These are phyloP conservation scores for Lucinisca nassula DNA, from an alignment of 2,888 invertebrate genomes.

Conservation along the genomic window DNA sequence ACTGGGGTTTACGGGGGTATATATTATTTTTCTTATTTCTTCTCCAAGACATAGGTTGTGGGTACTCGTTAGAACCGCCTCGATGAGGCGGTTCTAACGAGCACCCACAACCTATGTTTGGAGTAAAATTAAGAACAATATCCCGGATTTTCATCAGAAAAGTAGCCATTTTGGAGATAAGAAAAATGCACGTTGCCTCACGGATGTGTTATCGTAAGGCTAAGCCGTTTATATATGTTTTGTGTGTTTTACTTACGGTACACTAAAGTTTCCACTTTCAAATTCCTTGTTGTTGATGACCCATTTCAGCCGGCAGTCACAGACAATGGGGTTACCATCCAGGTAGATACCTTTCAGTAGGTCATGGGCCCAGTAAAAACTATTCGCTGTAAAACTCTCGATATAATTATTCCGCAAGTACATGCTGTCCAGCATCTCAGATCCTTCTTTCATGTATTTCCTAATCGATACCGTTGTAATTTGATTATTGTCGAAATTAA, in stretches of 20 bases:
- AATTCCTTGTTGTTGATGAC: background rate
- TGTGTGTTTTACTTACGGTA: conserved; percentile 1
- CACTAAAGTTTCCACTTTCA: background rate
- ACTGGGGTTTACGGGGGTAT: too few species aligned
- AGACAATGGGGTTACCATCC: background rate
- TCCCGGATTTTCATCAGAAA: too few species aligned
- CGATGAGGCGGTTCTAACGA: too few species aligned
- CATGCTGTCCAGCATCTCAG: background rate
- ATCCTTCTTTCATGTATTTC: background rate
- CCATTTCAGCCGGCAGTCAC: background rate
- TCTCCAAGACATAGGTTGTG: too few species aligned
- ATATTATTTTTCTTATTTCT: too few species aligned
- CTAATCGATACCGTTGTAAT: background rate
- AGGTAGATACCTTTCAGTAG: background rate
- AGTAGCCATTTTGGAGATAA: too few species aligned
- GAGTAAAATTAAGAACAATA: too few species aligned
- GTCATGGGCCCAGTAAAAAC: background rate
- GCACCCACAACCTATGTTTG: too few species aligned
- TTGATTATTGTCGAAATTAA: background rate
- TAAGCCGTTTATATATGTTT: too few species aligned
- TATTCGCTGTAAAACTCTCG: background rate
- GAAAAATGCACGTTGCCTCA: too few species aligned
- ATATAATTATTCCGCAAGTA: background rate
- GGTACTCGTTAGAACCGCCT: too few species aligned
- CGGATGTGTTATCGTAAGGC: too few species aligned